Evolutionary conservation across 1,140 invertebrate species (phyloP).

Genomic region (Formica exsecta): DNA sequence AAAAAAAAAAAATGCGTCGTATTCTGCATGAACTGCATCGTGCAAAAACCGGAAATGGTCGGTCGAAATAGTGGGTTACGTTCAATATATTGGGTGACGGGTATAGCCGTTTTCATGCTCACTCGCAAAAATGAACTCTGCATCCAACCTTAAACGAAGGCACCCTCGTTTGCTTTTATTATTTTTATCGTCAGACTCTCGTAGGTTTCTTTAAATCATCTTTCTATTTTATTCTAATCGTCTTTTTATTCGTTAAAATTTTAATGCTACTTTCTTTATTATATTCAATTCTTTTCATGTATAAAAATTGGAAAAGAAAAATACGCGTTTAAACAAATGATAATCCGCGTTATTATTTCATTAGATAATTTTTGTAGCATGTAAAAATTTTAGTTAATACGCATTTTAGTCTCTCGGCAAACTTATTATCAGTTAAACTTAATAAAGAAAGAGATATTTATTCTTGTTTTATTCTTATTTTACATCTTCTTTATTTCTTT

Average conservation of each 20-base stretch:
- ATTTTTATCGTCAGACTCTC: background rate
- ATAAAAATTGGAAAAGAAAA: too few relatives aligned
- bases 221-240: background rate
- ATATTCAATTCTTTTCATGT: background rate
- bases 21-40: constrained; percentile 6
- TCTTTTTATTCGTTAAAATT: background rate
- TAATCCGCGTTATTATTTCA: too few relatives aligned
- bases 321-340: too few relatives aligned
- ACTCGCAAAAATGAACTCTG: constrained; percentile 15
- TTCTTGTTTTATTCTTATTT: background rate
- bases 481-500: background rate
- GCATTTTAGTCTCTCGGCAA: background rate
- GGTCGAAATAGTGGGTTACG: constrained; percentile 35
- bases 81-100: background rate
- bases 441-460: background rate
- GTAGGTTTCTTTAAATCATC: background rate
- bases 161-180: background rate
- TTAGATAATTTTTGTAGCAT: background rate
- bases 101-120: constrained; percentile 8
- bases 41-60: constrained; percentile 44
- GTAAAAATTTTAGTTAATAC: background rate
- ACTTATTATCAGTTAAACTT: constrained; percentile 5
- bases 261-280: background rate
- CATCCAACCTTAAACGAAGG: constrained; percentile 20
- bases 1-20: constrained; percentile 32